Conservation (phyloP, 2,888 invertebrate genomes). For the Leucozona laternaria region DNA sequence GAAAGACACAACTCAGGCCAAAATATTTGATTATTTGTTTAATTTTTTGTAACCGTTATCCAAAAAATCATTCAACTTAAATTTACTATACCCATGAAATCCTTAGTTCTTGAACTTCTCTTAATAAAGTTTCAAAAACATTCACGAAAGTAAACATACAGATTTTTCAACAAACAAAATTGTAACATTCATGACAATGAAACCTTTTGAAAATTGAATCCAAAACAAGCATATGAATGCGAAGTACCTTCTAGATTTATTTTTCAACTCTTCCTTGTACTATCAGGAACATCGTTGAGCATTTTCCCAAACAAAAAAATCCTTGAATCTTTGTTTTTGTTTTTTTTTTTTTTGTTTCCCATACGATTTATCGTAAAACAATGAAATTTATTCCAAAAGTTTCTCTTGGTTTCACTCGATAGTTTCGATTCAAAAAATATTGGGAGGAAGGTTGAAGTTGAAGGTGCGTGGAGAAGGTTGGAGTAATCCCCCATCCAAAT, state of each 20-base stretch:
- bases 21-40: no score
- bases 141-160: constrained; percentile 14
- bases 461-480: not conserved
- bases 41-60: no score
- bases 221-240: constrained; percentile 47
- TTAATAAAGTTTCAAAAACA: constrained; percentile 14
- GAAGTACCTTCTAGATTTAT: constrained; percentile 28
- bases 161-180: not conserved
- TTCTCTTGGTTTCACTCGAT: constrained; percentile 21
- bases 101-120: not conserved
- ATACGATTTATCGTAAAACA: constrained; percentile 39
- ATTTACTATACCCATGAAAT: not conserved
- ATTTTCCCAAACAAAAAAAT: constrained; percentile 22
- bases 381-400: constrained; percentile 56
- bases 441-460: not conserved
- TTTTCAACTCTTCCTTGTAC: not conserved
- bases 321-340: constrained; percentile 27
- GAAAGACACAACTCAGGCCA: no score
- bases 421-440: constrained; percentile 25
- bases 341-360: constrained; percentile 8
- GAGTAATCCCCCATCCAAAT: not conserved
- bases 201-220: constrained; percentile 42
- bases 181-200: constrained; percentile 47
- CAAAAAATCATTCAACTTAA: no score
- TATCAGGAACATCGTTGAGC: not conserved